These are phyloP conservation scores for Gopherus evgoodei DNA, from an alignment of 2,113 vertebrate genomes.

Conservation along the genomic window DNA sequence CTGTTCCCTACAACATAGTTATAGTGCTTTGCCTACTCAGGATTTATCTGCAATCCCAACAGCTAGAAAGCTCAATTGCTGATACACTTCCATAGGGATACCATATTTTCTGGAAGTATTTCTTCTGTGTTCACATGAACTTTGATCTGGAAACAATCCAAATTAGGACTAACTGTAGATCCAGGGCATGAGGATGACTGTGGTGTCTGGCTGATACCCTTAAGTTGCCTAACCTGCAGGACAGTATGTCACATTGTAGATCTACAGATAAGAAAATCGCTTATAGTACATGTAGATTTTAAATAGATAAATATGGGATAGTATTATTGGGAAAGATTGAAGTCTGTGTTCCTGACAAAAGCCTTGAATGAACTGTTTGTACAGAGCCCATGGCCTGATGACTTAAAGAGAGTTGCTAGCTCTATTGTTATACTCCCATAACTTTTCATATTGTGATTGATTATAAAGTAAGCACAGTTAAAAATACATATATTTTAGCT, in stretches of 20 bases:
- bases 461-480: neutral
- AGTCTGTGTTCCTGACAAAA: neutral
- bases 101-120: neutral
- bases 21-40: neutral
- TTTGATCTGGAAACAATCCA: neutral
- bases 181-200: neutral
- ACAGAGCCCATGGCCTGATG: neutral
- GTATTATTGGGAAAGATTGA: neutral
- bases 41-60: neutral
- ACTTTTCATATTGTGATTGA: neutral
- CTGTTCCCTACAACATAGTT: neutral
- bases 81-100: neutral
- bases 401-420: neutral
- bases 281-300: neutral
- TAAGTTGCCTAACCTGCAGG: neutral
- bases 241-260: neutral
- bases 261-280: neutral
- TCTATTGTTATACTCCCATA: neutral
- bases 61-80: neutral
- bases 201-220: neutral
- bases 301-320: neutral
- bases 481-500: neutral
- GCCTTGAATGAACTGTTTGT: neutral
- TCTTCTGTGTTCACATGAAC: slow-evolving; percentile 6
- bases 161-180: neutral